These are phyloP conservation scores for Crocallis elinguaria DNA, from an alignment of 2,888 invertebrate species.

Conservation along the genomic window DNA sequence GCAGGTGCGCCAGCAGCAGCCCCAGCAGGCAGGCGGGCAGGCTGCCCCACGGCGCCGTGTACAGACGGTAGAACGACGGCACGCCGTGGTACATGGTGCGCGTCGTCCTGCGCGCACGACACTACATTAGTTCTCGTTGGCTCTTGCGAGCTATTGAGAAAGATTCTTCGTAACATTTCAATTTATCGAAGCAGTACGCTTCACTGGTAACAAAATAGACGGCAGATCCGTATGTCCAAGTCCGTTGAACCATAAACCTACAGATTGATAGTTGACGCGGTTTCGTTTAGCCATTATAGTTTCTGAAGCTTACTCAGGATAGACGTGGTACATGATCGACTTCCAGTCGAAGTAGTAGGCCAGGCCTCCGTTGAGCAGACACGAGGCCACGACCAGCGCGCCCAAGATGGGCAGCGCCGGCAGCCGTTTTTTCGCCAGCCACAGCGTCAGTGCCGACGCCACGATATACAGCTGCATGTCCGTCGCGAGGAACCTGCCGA, in stretches of 20 bases:
- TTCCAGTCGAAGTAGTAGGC: conserved; percentile 56
- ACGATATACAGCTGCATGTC: conserved; percentile 66
- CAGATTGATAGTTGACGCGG: too few relatives aligned
- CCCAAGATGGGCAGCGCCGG: conserved; percentile 43
- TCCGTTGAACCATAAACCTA: too few relatives aligned
- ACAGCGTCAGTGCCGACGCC: conserved; percentile 47
- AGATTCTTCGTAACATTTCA: too few relatives aligned
- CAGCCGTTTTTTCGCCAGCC: conserved; percentile 43
- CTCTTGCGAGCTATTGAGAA: too few relatives aligned
- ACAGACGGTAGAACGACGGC: conserved; percentile 50
- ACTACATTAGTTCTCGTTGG: background rate
- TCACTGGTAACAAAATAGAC: too few relatives aligned
- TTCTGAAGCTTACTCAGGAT: conserved; percentile 52
- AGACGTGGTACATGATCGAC: conserved; percentile 52
- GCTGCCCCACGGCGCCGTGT: conserved; percentile 56
- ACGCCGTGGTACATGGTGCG: conserved; percentile 48
- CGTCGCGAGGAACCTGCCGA: conserved; percentile 65
- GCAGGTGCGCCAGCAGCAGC: conserved; percentile 46
- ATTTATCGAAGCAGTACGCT: too few relatives aligned
- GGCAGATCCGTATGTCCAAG: too few relatives aligned
- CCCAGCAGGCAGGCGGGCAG: conserved; percentile 52
- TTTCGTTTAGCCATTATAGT: too few relatives aligned
- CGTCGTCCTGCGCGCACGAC: conserved; percentile 36
- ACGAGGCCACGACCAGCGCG: conserved; percentile 40
- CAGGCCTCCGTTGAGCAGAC: conserved; percentile 49